Evolutionary conservation across 2,888 invertebrate genomes (phyloP).

Genomic region (Acanthoscelides obtectus): DNA sequence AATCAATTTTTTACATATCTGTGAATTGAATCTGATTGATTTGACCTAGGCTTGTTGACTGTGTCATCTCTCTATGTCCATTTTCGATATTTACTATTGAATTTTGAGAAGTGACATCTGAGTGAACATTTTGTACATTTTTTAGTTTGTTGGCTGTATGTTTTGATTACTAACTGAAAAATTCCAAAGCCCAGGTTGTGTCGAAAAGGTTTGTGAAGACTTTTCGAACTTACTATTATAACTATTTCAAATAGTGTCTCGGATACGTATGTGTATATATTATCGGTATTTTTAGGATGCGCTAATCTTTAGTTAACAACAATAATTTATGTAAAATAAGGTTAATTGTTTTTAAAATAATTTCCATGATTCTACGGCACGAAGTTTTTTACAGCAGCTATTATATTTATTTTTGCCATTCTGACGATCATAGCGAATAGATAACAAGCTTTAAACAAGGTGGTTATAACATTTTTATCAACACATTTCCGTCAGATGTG

Average conservation of each 20-base stretch:
- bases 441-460: neutral
- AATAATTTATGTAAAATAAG: neutral
- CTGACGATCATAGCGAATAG: neutral
- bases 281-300: neutral
- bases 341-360: neutral
- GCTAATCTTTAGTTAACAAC: neutral
- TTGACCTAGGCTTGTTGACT: neutral
- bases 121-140: neutral
- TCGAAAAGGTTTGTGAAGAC: neutral
- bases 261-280: neutral
- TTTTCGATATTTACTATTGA: too few species aligned
- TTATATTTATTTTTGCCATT: neutral
- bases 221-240: neutral
- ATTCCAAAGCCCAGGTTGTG: neutral
- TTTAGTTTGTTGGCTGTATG: neutral
- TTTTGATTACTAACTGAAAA: neutral
- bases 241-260: neutral
- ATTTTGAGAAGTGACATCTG: neutral
- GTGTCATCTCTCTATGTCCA: neutral
- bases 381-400: neutral
- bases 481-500: neutral
- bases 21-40: too few species aligned
- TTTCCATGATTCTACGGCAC: neutral
- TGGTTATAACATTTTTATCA: neutral
- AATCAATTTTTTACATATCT: too few species aligned